Evolutionary conservation across 2,888 invertebrate species (phyloP).

Genomic region (Caenorhabditis becei): DNA sequence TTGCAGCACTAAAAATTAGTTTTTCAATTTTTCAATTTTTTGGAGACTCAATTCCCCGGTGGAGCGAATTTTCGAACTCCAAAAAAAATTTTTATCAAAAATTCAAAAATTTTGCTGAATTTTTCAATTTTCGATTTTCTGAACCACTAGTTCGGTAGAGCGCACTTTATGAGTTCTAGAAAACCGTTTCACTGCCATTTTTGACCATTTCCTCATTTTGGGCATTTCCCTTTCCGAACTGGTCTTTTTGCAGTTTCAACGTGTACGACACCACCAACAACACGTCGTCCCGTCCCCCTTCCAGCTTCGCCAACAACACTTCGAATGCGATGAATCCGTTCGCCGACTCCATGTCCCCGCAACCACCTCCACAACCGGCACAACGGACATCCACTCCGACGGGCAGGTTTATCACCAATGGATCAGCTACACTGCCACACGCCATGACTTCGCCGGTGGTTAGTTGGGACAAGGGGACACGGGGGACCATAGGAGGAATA

Average conservation of each 20-base stretch:
- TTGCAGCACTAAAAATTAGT: too few species aligned
- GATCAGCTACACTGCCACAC: slow-evolving; percentile 42
- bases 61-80: too few species aligned
- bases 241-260: slow-evolving; percentile 55
- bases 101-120: too few species aligned
- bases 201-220: too few species aligned
- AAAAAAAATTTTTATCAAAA: too few species aligned
- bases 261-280: slow-evolving; percentile 36
- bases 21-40: too few species aligned
- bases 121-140: too few species aligned
- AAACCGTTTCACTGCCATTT: too few species aligned
- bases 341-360: slow-evolving; percentile 52
- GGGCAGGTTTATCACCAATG: slow-evolving; percentile 23
- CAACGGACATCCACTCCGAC: slow-evolving; percentile 16
- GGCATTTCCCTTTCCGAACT: not conserved
- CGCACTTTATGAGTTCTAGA: too few species aligned
- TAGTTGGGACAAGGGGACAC: not conserved
- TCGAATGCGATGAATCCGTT: slow-evolving; percentile 39
- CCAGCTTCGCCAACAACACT: slow-evolving; percentile 24
- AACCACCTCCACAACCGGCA: slow-evolving; percentile 12
- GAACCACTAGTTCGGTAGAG: too few species aligned
- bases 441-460: slow-evolving; percentile 57
- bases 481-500: not conserved
- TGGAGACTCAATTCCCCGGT: too few species aligned
- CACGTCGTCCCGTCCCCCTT: slow-evolving; percentile 24